These are phyloP conservation scores for Blennius ocellaris DNA, from an alignment of 2,113 vertebrate species.

Conservation along the genomic window DNA sequence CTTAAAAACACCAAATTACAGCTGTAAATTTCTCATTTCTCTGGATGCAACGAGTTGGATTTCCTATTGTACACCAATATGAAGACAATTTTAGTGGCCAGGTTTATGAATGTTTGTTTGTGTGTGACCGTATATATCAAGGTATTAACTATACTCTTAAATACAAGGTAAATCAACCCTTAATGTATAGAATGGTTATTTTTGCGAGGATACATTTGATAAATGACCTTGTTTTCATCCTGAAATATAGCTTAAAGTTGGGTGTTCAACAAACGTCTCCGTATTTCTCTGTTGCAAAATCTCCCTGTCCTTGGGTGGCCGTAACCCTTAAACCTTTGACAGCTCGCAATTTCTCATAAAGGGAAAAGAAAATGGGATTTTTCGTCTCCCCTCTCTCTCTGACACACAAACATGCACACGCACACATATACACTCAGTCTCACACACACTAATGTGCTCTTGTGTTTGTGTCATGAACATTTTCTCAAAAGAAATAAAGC, in stretches of 20 bases:
- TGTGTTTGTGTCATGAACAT: constrained; percentile 18
- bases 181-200: neutral
- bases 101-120: too few species aligned
- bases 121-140: too few species aligned
- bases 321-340: constrained; percentile 45
- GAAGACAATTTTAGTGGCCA: neutral
- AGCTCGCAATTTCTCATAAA: constrained; percentile 54
- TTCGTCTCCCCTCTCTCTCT: neutral
- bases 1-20: too few species aligned
- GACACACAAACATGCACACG: neutral
- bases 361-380: constrained; percentile 53
- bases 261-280: neutral
- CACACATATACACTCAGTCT: neutral
- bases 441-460: constrained; percentile 4
- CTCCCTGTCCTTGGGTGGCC: constrained; percentile 27
- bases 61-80: neutral
- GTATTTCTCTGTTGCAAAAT: constrained; percentile 31
- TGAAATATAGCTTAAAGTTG: neutral
- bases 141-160: too few species aligned
- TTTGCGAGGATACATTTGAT: neutral
- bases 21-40: too few species aligned
- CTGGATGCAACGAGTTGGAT: too few species aligned
- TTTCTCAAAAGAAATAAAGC: constrained; percentile 53
- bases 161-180: neutral
- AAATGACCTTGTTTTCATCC: neutral